phyloP scores from a whole-genome alignment of 2,113 vertebrate genomes.

The Piprites chloris region DNA sequence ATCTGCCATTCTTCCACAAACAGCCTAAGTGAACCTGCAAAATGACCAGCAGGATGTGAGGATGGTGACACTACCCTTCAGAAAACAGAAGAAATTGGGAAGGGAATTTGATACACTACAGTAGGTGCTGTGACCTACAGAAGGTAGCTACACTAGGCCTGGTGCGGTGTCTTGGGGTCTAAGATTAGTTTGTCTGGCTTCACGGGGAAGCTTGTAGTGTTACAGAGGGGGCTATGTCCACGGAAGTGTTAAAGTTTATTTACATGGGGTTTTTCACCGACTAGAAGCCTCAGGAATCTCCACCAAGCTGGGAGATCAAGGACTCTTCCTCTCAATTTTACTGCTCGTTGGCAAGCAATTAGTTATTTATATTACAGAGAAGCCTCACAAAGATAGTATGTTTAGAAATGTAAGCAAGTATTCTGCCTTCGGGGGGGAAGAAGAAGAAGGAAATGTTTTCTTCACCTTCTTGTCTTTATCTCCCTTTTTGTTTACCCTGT shows the following conservation, averaged over 20 bases:
- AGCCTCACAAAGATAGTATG: neutral
- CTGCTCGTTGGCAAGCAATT: slow-evolving; percentile 18
- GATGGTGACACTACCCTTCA: neutral
- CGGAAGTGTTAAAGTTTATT: slow-evolving; percentile 35
- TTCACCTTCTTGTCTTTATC: slow-evolving; percentile 42
- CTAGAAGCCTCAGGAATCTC: slow-evolving; percentile 7
- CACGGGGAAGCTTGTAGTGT: rapidly evolving
- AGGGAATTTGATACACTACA: rapidly evolving
- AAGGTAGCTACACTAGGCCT: neutral
- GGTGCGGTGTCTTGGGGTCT: neutral
- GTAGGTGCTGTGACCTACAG: neutral
- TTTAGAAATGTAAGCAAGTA: slow-evolving; percentile 16
- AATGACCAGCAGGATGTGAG: rapidly evolving
- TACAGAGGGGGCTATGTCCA: neutral
- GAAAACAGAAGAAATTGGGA: neutral
- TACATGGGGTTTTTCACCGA: neutral
- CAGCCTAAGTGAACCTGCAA: neutral
- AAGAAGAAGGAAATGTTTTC: neutral
- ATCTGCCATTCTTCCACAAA: neutral
- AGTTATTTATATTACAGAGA: slow-evolving; percentile 33
- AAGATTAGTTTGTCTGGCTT: neutral
- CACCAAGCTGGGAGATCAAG: slow-evolving; percentile 40
- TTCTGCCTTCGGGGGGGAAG: neutral
- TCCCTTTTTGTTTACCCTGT: neutral
- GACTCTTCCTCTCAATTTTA: slow-evolving; percentile 10